Evolutionary conservation across 2,888 invertebrate genomes (phyloP), one percentile per base, ranked within the genome.

Genomic region (Zaprionus obscuricornis): DNA sequence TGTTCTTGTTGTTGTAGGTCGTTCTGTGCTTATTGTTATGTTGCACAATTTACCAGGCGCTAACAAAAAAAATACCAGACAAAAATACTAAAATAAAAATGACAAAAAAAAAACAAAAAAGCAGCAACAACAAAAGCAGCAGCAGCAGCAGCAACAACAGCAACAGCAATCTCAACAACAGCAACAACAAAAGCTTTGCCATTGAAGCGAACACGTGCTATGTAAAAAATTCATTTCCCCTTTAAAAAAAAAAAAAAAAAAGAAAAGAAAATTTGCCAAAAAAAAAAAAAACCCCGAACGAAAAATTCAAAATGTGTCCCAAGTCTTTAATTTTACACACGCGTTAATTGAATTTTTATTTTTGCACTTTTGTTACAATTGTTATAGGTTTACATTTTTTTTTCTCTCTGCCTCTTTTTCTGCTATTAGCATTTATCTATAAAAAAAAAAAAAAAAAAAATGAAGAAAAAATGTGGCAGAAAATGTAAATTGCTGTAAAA

Each of bases 1-100:
- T 22, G 17, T 36, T 33, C 17, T 49, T 55, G 66, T 57, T 63
- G 66, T 34, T 70, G 68, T 57, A 51, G 63, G 49, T 66, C 66
- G 60, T 72, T 72, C 31, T 60, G 37, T 64, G 51, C 76, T 75
- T 73, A 71, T 72, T 74, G 76, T 74, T 73, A 74, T 73, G 66
- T 56, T 58, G 55, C 47, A 63, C 49, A 63, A 76, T 73, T 70
- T 81, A 66, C 63, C 57, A 39, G 36, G 46, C 66, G 46, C 13
- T 47, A 29, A n/a, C n/a, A n/a, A n/a, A n/a, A n/a, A n/a, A n/a
- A n/a, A n/a, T n/a, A n/a, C n/a, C n/a, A n/a, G n/a, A n/a, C n/a
- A n/a, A n/a, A 46, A 51, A 60, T 26, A 39, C 37, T 29, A 42
- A 62, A 39, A 54, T 51, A 24, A 13, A 49, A 17, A 24, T 22